phyloP scores from a whole-genome alignment of 2,888 invertebrate species.

The Protonemura montana region DNA sequence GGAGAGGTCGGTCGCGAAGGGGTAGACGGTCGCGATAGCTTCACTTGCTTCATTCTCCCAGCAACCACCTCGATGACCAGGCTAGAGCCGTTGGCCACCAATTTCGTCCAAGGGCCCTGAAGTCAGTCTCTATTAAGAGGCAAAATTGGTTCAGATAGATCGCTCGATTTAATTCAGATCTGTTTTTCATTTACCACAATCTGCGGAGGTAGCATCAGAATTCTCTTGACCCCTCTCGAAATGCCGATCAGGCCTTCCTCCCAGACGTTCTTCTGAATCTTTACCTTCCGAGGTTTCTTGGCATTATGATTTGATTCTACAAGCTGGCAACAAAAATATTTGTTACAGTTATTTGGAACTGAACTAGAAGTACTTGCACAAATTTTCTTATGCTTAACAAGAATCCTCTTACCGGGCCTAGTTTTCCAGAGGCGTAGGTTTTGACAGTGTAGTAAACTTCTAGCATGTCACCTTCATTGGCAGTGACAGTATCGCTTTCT shows the following conservation, averaged over 20 bases:
- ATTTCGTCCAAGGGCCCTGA: conserved; percentile 47
- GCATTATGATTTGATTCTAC: conserved; percentile 43
- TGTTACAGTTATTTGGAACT: neutral
- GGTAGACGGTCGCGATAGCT: conserved; percentile 17
- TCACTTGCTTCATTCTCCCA: conserved; percentile 42
- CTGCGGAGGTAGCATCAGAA: conserved; percentile 44
- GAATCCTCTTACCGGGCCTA: conserved; percentile 37
- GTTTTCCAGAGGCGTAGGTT: conserved; percentile 35
- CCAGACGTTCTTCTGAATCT: conserved; percentile 46
- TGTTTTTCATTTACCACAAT: conserved; percentile 41
- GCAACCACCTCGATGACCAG: conserved; percentile 45
- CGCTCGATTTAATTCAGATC: too few relatives aligned
- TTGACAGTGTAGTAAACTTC: conserved; percentile 44
- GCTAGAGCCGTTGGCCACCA: conserved; percentile 41
- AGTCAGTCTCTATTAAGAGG: neutral
- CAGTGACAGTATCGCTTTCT: conserved; percentile 38
- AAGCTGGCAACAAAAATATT: conserved; percentile 33
- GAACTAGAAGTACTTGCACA: neutral
- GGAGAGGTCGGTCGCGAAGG: neutral
- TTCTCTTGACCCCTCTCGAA: conserved; percentile 42
- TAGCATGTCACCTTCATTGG: conserved; percentile 44
- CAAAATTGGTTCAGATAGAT: too few relatives aligned
- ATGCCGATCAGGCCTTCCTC: conserved; percentile 47
- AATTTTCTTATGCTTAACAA: neutral
- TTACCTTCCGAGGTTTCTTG: conserved; percentile 46